Percentiles rank a stretch among this genome's conserved stretches.
Conservation (phyloP, 2,888 invertebrate species). For the Pterobdella sp. region DNA sequence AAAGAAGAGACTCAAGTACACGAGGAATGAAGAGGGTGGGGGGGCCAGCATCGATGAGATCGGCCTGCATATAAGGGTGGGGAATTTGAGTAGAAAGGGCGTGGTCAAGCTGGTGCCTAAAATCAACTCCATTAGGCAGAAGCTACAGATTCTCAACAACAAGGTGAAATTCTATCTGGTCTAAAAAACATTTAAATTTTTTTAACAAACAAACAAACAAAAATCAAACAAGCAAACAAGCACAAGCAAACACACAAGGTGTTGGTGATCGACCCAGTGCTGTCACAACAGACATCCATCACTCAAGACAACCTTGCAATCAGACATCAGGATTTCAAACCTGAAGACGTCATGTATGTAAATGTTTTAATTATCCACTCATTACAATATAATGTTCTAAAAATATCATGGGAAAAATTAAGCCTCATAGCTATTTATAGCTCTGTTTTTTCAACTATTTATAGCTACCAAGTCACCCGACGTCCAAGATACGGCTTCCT, state of each 20-base stretch:
- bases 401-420: neutral
- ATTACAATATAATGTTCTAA: neutral
- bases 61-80: neutral
- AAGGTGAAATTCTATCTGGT: too few relatives aligned
- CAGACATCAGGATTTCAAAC: neutral
- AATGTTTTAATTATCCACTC: neutral
- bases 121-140: neutral
- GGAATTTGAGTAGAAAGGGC: neutral
- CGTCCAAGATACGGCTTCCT: neutral
- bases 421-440: neutral
- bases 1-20: neutral
- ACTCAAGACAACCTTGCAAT: neutral
- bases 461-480: neutral
- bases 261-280: neutral
- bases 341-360: neutral
- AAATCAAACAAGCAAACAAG: too few relatives aligned
- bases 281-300: neutral
- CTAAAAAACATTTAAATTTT: too few relatives aligned
- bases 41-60: neutral
- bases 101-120: neutral
- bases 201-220: too few relatives aligned
- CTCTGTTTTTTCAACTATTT: neutral
- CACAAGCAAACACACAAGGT: neutral
- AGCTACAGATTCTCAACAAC: neutral
- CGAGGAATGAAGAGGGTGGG: neutral